phyloP scores from a whole-genome alignment of 2,888 invertebrate genomes.

The Adineta ricciae region DNA sequence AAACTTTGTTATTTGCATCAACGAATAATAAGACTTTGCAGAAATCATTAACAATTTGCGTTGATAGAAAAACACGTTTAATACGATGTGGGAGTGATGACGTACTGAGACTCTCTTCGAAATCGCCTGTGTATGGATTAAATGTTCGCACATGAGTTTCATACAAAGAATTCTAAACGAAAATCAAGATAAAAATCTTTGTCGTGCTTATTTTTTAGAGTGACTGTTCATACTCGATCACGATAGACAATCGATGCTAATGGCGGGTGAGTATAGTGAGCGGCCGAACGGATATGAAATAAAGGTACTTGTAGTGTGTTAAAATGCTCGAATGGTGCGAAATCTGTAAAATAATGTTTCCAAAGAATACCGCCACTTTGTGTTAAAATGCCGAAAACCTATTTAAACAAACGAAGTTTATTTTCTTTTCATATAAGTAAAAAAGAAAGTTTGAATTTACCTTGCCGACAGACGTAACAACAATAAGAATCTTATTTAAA shows the following conservation, averaged over 20 bases:
- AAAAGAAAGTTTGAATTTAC: too few relatives aligned
- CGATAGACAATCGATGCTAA: constrained; percentile 45
- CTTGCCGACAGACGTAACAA: constrained; percentile 75
- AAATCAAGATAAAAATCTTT: not conserved
- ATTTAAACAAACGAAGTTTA: constrained; percentile 36
- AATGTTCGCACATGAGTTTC: not conserved
- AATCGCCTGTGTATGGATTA: constrained; percentile 16
- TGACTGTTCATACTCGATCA: not conserved
- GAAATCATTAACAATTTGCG: not conserved
- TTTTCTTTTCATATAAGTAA: not conserved
- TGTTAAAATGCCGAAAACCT: constrained; percentile 49
- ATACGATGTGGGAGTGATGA: not conserved
- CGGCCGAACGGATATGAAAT: constrained; percentile 71
- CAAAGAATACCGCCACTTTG: constrained; percentile 42
- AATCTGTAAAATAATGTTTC: constrained; percentile 34
- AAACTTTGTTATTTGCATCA: constrained; percentile 9
- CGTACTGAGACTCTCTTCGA: not conserved
- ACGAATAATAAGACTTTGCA: not conserved
- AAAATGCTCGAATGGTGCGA: constrained; percentile 25
- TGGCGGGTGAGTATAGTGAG: constrained; percentile 76
- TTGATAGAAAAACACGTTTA: not conserved
- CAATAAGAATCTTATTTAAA: constrained; percentile 82
- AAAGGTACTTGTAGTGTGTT: constrained; percentile 54
- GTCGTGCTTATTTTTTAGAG: too few relatives aligned
- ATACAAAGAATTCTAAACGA: constrained; percentile 1